Percentiles rank a stretch among this genome's conserved stretches.
Evolutionary conservation across 2,113 vertebrate genomes (phyloP).

Genomic region (Murina feae): DNA sequence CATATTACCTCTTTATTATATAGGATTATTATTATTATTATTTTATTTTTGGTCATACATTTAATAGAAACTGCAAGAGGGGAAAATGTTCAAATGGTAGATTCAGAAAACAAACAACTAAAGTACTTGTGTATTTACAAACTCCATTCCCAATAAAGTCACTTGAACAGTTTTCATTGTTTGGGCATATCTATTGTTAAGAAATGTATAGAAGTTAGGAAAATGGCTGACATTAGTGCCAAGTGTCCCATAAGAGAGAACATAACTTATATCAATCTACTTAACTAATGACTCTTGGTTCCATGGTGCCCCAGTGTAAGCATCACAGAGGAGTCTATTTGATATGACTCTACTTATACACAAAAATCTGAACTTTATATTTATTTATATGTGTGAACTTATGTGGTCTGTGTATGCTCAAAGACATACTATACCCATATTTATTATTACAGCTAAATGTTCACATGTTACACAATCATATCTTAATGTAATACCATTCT

Average conservation of each 20-base stretch:
- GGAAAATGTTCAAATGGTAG: background rate
- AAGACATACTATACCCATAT: background rate
- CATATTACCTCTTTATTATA: too few relatives aligned
- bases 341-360: background rate
- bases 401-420: background rate
- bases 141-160: background rate
- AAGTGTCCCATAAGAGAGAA: background rate
- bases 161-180: background rate
- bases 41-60: background rate
- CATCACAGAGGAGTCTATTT: background rate
- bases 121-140: background rate
- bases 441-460: background rate
- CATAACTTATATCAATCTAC: background rate
- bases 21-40: too few relatives aligned
- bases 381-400: background rate
- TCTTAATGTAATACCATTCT: background rate
- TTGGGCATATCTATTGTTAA: background rate
- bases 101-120: background rate
- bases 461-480: background rate
- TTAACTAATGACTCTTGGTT: background rate
- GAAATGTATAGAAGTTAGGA: background rate
- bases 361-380: background rate
- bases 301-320: background rate
- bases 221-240: background rate
- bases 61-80: background rate